Evolutionary conservation across 2,797 vertebrate genomes (phyloP).

Genomic region (Brotula barbata): DNA sequence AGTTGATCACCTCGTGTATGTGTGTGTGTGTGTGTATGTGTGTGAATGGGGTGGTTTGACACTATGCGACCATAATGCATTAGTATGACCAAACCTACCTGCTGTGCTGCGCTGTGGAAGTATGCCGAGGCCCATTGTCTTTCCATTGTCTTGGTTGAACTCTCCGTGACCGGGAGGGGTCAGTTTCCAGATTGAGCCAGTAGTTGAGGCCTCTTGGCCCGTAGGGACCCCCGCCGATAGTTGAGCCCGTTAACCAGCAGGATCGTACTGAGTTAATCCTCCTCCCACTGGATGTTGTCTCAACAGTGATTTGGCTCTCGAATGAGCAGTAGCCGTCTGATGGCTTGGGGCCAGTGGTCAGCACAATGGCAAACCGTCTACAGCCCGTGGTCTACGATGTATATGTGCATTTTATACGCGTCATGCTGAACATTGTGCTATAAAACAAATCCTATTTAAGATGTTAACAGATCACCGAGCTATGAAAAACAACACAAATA

Average conservation of each 20-base stretch:
- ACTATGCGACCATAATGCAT: too few relatives aligned
- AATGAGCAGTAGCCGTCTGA: conserved; percentile 18
- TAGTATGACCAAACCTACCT: too few relatives aligned
- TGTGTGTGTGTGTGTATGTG: too few relatives aligned
- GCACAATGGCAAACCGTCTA: conserved; percentile 5
- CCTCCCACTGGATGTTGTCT: conserved; percentile 37
- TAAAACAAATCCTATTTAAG: too few relatives aligned
- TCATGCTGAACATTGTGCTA: background rate
- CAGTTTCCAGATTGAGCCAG: conserved; percentile 24
- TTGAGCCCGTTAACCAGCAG: conserved; percentile 40
- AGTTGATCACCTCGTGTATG: too few relatives aligned
- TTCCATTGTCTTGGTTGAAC: background rate
- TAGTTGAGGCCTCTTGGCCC: conserved; percentile 29
- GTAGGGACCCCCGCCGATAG: conserved; percentile 31
- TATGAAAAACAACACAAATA: too few relatives aligned
- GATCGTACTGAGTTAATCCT: conserved; percentile 30
- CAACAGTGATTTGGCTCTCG: conserved; percentile 27
- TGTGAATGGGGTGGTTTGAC: too few relatives aligned
- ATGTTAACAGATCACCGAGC: too few relatives aligned
- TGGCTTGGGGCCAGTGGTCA: background rate
- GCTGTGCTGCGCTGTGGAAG: too few relatives aligned
- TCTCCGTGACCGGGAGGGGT: conserved; percentile 20
- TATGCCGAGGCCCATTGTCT: too few relatives aligned
- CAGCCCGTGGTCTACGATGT: background rate
- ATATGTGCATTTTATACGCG: background rate